Conservation (phyloP, 2,113 vertebrate species). For the Boleophthalmus pectinirostris region DNA sequence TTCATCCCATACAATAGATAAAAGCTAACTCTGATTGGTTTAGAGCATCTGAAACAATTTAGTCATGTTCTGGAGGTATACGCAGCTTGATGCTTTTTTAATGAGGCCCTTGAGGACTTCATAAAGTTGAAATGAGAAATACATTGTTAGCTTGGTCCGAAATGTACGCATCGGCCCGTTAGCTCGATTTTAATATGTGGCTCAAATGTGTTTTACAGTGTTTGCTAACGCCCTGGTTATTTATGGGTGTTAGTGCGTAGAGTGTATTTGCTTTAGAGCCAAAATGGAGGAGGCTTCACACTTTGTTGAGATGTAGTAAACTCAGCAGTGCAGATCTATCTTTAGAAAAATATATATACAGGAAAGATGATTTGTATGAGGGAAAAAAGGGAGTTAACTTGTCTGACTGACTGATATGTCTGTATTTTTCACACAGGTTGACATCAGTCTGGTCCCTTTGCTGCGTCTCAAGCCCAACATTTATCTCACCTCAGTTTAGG, state of each 20-base stretch:
- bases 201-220: conserved; percentile 21
- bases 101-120: conserved; percentile 1
- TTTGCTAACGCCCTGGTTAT: conserved; percentile 36
- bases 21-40: neutral
- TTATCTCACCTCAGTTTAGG: no score
- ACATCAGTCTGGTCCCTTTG: no score
- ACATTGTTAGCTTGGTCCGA: neutral
- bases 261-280: conserved; percentile 30
- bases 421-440: no score
- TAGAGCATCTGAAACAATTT: conserved; percentile 6
- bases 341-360: conserved; percentile 10
- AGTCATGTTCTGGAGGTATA: neutral
- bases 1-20: neutral
- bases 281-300: conserved; percentile 33
- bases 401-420: no score
- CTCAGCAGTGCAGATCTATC: conserved; percentile 28
- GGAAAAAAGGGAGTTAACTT: neutral
- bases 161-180: neutral
- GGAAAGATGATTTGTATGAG: conserved; percentile 2
- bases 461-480: no score
- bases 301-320: conserved; percentile 28
- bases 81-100: conserved; percentile 9
- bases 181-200: neutral
- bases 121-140: conserved; percentile 10
- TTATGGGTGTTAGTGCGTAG: conserved; percentile 26